Base-by-base conservation (phyloP, 1,140 invertebrate species). In the Stenopsyche tienmushanensis region DNA sequence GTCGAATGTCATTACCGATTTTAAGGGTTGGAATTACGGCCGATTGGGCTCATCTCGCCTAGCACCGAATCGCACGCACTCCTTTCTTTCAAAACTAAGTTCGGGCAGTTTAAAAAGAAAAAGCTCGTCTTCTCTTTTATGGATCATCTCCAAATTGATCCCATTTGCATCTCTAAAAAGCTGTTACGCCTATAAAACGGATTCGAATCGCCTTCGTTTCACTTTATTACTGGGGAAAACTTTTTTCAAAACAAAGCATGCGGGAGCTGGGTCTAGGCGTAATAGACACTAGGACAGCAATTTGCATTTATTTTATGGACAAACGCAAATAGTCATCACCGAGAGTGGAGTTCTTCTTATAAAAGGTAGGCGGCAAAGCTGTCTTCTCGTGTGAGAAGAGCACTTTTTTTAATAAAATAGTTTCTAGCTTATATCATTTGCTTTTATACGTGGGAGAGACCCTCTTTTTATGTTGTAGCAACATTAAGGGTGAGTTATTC, bases 221-320 rank as follows among this genome's bases (percentile, higher is more conserved):
- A 15, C 17, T 47, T 47, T 47, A 47, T 47, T 47, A 47, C 44
- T 9, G 13, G 52, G 44, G 29, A 42, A 18, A 21, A 23, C n/a
- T 3, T 58, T 58, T 58, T 45, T n/a, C 24, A n/a, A 55, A 55
- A 34, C 47, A 55, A 55, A 55, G 26, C 52, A 17, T 34, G 9
- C 26, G 17, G 29, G 20, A 55, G 13, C n/a, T 7, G 24, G 52
- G 52, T n/a, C 52, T 55, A 15, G 21, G 15, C 15, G 15, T 49
- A 20, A 49, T 49, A 49, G 47, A 15, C 47, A 15, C 15, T 23
- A 20, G 52, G 52, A 42, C 34, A 21, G 18, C 55, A 34, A 58
- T 58, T 58, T 58, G 55, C 55, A 58, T 58, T 58, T 42, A 58
- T 58, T 44, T 58, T 58, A 55, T 18, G 29, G 26, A 23, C 26